phyloP scores from a whole-genome alignment of 2,888 invertebrate species.

The Aphidoletes aphidimyza region DNA sequence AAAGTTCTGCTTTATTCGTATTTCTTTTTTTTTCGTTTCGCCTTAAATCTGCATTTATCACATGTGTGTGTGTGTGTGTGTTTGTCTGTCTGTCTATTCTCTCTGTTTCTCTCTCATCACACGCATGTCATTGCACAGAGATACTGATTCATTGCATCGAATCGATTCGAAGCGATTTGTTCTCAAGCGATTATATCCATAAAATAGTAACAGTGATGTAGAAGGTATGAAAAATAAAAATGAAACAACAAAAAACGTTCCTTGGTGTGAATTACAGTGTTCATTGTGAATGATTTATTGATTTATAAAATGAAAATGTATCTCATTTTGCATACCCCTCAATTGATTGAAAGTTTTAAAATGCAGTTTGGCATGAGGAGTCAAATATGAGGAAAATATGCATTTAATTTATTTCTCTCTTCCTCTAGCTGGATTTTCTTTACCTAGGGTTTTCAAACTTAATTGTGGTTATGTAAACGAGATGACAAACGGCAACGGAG shows the following conservation, averaged over 20 bases:
- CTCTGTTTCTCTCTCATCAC: neutral
- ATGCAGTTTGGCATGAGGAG: conserved; percentile 19
- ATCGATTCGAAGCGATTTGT: neutral
- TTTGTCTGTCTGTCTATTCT: neutral
- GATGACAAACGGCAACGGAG: conserved; percentile 24
- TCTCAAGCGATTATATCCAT: neutral
- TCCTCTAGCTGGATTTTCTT: neutral
- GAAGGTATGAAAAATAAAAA: neutral
- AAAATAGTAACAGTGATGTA: neutral
- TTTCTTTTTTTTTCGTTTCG: neutral
- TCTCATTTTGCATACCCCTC: neutral
- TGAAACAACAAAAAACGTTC: neutral
- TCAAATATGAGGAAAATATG: conserved; percentile 2
- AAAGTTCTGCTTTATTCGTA: neutral
- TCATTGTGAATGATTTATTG: conserved; percentile 45
- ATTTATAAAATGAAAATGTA: conserved; percentile 47
- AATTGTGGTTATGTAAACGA: neutral
- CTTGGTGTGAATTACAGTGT: conserved; percentile 46
- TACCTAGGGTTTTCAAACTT: neutral
- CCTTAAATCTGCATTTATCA: neutral
- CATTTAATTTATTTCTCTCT: neutral
- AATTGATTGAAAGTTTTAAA: conserved; percentile 10
- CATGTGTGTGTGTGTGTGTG: neutral
- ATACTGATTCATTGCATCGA: conserved; percentile 20
- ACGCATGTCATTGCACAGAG: neutral